phyloP scores from a whole-genome alignment of 2,113 vertebrate species.

The Bettongia penicillata region DNA sequence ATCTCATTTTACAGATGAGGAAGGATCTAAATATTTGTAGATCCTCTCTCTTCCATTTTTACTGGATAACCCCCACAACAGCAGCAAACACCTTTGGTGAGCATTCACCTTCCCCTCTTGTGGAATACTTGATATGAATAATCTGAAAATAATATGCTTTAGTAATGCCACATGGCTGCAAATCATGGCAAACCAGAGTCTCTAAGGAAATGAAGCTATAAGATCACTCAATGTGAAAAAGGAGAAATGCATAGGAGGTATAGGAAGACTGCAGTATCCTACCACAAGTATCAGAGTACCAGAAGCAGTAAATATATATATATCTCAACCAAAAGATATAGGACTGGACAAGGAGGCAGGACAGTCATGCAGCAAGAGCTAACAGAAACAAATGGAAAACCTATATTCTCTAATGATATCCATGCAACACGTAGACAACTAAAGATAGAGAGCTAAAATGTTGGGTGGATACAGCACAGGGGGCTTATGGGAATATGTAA shows the following conservation, averaged over 20 bases:
- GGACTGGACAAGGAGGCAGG: not conserved
- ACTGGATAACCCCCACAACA: not conserved
- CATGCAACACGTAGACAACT: not conserved
- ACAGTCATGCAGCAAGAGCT: not conserved
- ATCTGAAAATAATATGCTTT: not conserved
- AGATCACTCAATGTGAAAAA: not conserved
- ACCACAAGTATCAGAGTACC: not conserved
- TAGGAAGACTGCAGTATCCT: not conserved
- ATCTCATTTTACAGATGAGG: not conserved
- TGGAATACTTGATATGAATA: not conserved
- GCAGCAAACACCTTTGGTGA: not conserved
- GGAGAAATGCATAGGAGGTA: not conserved
- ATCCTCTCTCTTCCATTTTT: not conserved
- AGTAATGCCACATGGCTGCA: not conserved
- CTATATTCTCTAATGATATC: not conserved
- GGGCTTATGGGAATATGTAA: not conserved
- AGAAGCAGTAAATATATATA: not conserved
- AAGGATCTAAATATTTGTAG: not conserved
- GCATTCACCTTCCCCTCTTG: not conserved
- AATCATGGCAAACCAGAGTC: not conserved
- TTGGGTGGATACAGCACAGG: not conserved
- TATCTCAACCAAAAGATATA: not conserved
- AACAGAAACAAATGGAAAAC: not conserved
- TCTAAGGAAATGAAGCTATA: not conserved
- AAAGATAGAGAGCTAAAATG: not conserved